A percentile compares a stretch with the other conserved stretches of the same genome.
Conservation (phyloP, 2,888 invertebrate genomes). For the Eurytoma californica region DNA sequence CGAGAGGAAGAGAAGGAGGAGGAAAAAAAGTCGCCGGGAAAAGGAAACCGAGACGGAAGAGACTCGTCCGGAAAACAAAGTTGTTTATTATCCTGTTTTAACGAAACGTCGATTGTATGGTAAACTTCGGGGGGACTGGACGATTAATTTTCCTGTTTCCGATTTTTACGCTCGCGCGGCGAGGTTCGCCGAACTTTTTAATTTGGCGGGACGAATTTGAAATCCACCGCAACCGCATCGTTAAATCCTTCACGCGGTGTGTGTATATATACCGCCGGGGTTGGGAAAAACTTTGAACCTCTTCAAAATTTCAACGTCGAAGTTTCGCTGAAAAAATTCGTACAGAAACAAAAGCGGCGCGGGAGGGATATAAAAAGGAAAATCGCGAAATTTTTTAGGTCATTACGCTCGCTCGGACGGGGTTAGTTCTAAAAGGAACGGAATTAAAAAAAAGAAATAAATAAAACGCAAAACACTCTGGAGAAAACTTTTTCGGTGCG, state of each 20-base stretch:
- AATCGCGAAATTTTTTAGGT: slow-evolving; percentile 31
- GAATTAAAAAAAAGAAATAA: too few relatives aligned
- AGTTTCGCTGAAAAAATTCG: background rate
- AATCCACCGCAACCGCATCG: background rate
- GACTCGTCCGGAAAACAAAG: background rate
- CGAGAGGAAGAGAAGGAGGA: background rate
- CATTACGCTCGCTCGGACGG: slow-evolving; percentile 17
- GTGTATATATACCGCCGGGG: too few relatives aligned
- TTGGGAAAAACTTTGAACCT: slow-evolving; percentile 8
- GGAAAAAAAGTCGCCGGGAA: background rate
- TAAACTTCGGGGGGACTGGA: too few relatives aligned
- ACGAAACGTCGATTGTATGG: background rate
- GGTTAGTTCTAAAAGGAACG: too few relatives aligned
- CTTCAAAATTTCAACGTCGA: slow-evolving; percentile 12
- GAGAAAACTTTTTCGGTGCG: too few relatives aligned
- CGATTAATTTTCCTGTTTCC: too few relatives aligned
- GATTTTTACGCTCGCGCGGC: too few relatives aligned
- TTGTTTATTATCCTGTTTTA: background rate
- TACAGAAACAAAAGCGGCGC: slow-evolving; percentile 7
- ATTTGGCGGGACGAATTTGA: too few relatives aligned
- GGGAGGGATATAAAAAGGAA: background rate
- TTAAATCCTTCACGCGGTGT: background rate
- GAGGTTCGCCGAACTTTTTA: too few relatives aligned
- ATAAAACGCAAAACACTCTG: slow-evolving; percentile 15
- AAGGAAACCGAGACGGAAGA: slow-evolving; percentile 8